Percentiles rank a stretch among this genome's conserved stretches.
phyloP scores from a whole-genome alignment of 2,113 vertebrate genomes.

The Trematomus loennbergii region DNA sequence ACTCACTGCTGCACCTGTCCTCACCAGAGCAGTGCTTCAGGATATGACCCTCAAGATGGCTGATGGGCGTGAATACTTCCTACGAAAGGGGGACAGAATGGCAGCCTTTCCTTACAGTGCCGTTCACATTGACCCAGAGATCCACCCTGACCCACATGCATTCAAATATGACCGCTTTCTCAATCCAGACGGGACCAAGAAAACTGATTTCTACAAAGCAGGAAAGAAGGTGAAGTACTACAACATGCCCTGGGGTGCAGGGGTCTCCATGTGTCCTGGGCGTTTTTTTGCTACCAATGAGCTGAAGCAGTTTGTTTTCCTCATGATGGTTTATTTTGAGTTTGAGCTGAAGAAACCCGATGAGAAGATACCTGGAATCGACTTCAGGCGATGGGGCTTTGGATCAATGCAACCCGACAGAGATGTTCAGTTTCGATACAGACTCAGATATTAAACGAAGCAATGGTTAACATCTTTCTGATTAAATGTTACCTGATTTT shows the following conservation, averaged over 20 bases:
- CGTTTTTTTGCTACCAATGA: constrained; percentile 91
- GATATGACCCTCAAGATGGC: constrained; percentile 83
- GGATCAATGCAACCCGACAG: constrained; percentile 87
- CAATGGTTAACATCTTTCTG: not conserved
- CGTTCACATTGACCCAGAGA: constrained; percentile 89
- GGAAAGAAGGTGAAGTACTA: constrained; percentile 90
- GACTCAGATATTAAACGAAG: constrained; percentile 67
- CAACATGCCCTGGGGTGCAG: constrained; percentile 94
- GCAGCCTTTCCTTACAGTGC: constrained; percentile 88
- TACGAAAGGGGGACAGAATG: constrained; percentile 88
- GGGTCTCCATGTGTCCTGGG: constrained; percentile 90
- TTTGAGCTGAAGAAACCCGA: constrained; percentile 86
- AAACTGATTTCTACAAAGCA: constrained; percentile 88
- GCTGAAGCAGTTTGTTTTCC: constrained; percentile 91
- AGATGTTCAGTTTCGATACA: constrained; percentile 88
- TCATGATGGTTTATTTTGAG: constrained; percentile 90
- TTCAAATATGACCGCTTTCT: constrained; percentile 92
- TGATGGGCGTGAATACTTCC: constrained; percentile 73
- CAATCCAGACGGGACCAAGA: constrained; percentile 84
- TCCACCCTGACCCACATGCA: constrained; percentile 86
- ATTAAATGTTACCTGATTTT: not conserved
- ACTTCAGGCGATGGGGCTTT: constrained; percentile 88
- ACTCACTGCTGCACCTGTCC: constrained; percentile 83
- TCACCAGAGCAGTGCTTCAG: constrained; percentile 83
- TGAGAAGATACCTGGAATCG: constrained; percentile 82